Evolutionary conservation across 2,888 invertebrate species (phyloP).

Genomic region (Orthosia incerta): DNA sequence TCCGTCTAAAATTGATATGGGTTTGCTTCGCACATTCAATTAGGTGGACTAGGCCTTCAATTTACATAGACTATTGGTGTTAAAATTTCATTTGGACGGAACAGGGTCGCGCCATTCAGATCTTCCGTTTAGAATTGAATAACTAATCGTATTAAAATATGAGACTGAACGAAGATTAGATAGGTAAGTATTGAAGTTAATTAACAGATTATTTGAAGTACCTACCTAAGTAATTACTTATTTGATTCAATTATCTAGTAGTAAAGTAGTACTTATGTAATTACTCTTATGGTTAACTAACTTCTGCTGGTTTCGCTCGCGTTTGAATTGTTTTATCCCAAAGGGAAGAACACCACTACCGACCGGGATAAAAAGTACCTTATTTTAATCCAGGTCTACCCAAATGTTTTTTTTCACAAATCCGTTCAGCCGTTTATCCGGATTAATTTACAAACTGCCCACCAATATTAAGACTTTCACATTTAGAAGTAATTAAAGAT

Average conservation of each 20-base stretch:
- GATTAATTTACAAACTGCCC: too few species aligned
- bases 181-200: conserved; percentile 20
- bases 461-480: too few species aligned
- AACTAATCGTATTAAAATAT: conserved; percentile 44
- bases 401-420: too few species aligned
- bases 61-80: conserved; percentile 74
- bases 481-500: too few species aligned
- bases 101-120: conserved; percentile 56
- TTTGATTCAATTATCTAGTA: too few species aligned
- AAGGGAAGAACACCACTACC: too few species aligned
- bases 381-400: too few species aligned
- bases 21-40: conserved; percentile 55
- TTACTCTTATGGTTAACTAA: too few species aligned
- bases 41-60: conserved; percentile 63
- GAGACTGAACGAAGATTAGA: conserved; percentile 29
- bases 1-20: conserved; percentile 54
- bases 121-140: conserved; percentile 69
- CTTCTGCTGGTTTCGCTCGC: too few species aligned
- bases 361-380: too few species aligned
- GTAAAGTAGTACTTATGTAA: not conserved
- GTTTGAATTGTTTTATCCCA: too few species aligned
- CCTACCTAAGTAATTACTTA: not conserved
- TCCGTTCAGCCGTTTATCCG: not conserved
- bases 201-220: conserved; percentile 16
- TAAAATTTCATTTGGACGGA: conserved; percentile 70